Base-by-base conservation (phyloP, 2,797 vertebrate genomes). In the Sphenodon punctatus region DNA sequence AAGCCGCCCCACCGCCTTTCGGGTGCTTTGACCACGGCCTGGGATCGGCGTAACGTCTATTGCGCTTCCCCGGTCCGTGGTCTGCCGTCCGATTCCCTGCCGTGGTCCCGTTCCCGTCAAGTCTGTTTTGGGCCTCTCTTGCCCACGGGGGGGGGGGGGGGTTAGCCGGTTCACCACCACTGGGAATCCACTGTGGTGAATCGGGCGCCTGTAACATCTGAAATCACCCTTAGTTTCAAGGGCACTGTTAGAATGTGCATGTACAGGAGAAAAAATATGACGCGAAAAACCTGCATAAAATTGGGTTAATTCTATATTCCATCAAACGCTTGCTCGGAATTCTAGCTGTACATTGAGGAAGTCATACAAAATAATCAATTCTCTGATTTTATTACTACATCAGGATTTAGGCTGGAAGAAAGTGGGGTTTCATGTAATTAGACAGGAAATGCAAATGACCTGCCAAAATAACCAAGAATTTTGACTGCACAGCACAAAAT, bases 391-490 rank as follows among this genome's bases (percentile, higher is more conserved):
- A 80, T 58, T 53, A 53, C 20, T 82, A 46, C 59, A 81, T 79
- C 55, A 72, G 67, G 73, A 82, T 84, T 74, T 78, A 72, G 69
- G 78, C 34, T 4, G 23, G 45, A 58, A 61, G 77, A 66, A 61
- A 79, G 46, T 3, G 0, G 67, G 23, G 53, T 25, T 72, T 85
- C 85, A 81, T 66, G 86, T 77, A 83, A 80, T 45, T 65, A 30
- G 79, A 58, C 73, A 80, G 84, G 65, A 39, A 87, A 20, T n/a
- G 39, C 53, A 63, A 46, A 59, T 39, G 23, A 32, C 59, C 67
- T 84, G 84, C 75, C 87, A 88, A 80, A 76, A n/a, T 68, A 67
- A 43, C 75, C 76, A 79, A 71, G 75, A 60, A 84, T 85, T 78
- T 71, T 48, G 27, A 60, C 23, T 75, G 67, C 49, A 59, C 68